Percentiles rank a stretch among this genome's conserved stretches.
Conservation (phyloP, 2,797 vertebrate genomes). For the Mormyrus hasselquistii region DNA sequence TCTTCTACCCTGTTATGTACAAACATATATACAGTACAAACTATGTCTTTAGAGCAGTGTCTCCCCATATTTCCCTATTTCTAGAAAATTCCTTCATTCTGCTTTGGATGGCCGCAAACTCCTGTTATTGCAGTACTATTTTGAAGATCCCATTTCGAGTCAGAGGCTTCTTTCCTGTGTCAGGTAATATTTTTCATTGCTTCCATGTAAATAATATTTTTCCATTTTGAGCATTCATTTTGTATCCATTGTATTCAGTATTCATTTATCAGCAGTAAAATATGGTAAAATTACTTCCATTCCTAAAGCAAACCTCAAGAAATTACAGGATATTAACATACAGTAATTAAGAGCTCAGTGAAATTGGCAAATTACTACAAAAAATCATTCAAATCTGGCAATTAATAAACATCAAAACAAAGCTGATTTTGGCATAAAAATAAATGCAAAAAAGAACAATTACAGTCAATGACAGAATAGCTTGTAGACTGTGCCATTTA, state of each 20-base stretch:
- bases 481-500: neutral
- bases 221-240: neutral
- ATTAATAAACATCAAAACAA: neutral
- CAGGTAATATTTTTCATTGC: conserved; percentile 23
- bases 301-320: neutral
- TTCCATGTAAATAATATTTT: neutral
- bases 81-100: conserved; percentile 24
- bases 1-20: neutral
- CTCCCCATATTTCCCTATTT: neutral
- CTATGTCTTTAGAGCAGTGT: neutral
- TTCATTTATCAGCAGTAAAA: neutral
- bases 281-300: neutral
- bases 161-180: conserved; percentile 33
- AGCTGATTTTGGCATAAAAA: neutral
- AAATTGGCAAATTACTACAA: neutral
- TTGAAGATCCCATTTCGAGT: conserved; percentile 27
- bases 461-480: neutral
- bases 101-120: conserved; percentile 21
- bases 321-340: neutral
- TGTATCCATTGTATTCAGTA: neutral
- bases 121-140: conserved; percentile 32
- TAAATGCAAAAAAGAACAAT: neutral
- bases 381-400: neutral
- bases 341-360: neutral
- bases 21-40: neutral